These are phyloP conservation scores for Antennarius striatus DNA, from an alignment of 2,113 vertebrate species.

Conservation along the genomic window DNA sequence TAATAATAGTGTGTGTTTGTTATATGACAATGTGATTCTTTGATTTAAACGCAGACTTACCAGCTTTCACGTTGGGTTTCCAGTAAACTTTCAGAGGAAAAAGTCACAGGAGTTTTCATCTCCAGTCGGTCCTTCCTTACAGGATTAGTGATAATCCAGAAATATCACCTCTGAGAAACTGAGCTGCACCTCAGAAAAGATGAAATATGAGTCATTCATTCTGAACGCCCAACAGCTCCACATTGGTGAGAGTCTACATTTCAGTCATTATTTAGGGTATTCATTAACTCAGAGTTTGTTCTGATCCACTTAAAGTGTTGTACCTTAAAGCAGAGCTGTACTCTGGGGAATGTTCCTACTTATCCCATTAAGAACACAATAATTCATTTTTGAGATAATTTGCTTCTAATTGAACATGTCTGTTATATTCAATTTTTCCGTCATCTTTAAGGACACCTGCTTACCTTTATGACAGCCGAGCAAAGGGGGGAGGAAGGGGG, in stretches of 20 bases:
- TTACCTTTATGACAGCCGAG: conserved; percentile 63
- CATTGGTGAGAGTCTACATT: neutral
- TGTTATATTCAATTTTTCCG: conserved; percentile 50
- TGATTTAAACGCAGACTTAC: neutral
- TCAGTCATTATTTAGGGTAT: conserved; percentile 11
- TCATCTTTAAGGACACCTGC: conserved; percentile 68
- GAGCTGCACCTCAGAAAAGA: neutral
- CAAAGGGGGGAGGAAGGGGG: neutral
- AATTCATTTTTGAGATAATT: conserved; percentile 63
- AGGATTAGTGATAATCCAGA: conserved; percentile 36
- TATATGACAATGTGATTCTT: too few relatives aligned
- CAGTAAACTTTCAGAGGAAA: neutral
- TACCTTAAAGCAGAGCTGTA: conserved; percentile 47
- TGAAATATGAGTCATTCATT: conserved; percentile 29
- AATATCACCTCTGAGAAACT: conserved; percentile 22
- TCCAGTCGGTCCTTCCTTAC: conserved; percentile 11
- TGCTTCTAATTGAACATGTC: conserved; percentile 73
- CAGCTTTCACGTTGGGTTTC: conserved; percentile 4
- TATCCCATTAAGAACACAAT: conserved; percentile 70
- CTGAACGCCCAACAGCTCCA: conserved; percentile 4
- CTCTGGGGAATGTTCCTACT: conserved; percentile 65
- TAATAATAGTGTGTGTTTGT: neutral
- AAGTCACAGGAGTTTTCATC: neutral
- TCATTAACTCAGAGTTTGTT: conserved; percentile 52
- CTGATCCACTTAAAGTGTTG: conserved; percentile 49